Conservation (phyloP, 2,113 vertebrate genomes). For the Platysternon megacephalum region DNA sequence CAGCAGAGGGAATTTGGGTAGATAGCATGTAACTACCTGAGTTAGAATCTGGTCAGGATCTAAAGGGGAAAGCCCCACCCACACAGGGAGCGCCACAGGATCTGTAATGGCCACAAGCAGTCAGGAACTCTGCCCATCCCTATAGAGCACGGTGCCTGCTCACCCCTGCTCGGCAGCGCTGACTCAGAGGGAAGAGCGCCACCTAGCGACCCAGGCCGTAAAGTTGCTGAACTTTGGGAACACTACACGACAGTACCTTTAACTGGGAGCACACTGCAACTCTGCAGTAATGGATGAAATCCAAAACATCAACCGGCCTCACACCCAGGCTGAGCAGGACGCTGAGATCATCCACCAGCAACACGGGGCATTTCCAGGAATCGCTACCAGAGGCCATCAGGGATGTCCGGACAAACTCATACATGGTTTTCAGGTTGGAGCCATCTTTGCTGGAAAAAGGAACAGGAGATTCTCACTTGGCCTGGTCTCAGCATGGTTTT, state of each 20-base stretch:
- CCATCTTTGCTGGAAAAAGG: slow-evolving; percentile 66
- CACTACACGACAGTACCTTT: slow-evolving; percentile 75
- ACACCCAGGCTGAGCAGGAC: slow-evolving; percentile 90
- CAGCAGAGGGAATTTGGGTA: not conserved
- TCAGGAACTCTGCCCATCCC: not conserved
- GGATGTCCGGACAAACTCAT: slow-evolving; percentile 79
- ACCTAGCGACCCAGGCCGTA: not conserved
- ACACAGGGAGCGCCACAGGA: not conserved
- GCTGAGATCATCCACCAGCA: slow-evolving; percentile 90
- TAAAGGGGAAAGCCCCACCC: not conserved
- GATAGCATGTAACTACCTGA: not conserved
- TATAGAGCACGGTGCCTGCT: not conserved
- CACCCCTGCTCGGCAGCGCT: not conserved
- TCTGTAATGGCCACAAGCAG: not conserved
- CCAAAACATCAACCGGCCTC: slow-evolving; percentile 75
- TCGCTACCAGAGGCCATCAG: not conserved
- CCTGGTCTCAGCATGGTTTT: not conserved
- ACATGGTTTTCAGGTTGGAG: slow-evolving; percentile 78
- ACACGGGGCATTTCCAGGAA: slow-evolving; percentile 79
- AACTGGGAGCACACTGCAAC: slow-evolving; percentile 81
- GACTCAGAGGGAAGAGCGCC: not conserved
- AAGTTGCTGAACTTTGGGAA: accelerated
- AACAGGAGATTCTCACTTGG: not conserved
- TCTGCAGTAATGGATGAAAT: slow-evolving; percentile 94
- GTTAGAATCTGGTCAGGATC: not conserved